Evolutionary conservation across 2,888 invertebrate genomes (phyloP).

Genomic region (Perdita meconis): DNA sequence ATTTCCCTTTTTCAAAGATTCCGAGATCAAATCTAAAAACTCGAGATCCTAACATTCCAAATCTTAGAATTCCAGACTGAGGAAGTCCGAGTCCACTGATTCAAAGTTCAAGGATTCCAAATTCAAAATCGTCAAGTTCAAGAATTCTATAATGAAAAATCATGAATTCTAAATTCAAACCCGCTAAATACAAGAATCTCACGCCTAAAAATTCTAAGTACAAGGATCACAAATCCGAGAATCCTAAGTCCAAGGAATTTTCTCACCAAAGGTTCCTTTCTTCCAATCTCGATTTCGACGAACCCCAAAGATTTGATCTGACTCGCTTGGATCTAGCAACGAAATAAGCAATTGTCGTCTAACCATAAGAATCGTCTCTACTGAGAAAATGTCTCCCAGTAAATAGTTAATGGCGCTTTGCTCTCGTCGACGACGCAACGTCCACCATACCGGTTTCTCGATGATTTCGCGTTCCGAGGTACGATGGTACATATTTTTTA

Average conservation of each 20-base stretch:
- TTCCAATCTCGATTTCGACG: background rate
- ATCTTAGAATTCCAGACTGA: too few relatives aligned
- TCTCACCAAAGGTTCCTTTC: background rate
- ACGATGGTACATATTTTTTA: constrained; percentile 25
- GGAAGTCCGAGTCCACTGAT: too few relatives aligned
- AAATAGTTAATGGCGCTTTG: constrained; percentile 35
- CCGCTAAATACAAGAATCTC: too few relatives aligned
- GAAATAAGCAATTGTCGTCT: constrained; percentile 12
- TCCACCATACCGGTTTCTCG: constrained; percentile 40
- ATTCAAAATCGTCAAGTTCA: too few relatives aligned
- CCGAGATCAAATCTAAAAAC: too few relatives aligned
- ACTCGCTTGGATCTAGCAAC: background rate
- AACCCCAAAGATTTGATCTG: background rate
- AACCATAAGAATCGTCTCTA: constrained; percentile 33
- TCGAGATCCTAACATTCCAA: too few relatives aligned
- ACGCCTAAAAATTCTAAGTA: too few relatives aligned
- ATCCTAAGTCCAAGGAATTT: background rate
- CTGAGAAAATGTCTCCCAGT: constrained; percentile 12
- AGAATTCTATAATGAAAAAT: too few relatives aligned
- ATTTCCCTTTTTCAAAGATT: too few relatives aligned
- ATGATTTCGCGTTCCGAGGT: constrained; percentile 40
- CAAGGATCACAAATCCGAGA: too few relatives aligned
- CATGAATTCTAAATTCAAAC: too few relatives aligned
- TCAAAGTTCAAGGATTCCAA: too few relatives aligned
- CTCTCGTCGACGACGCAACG: constrained; percentile 51